phyloP scores from a whole-genome alignment of 2,888 invertebrate species.

The Theristus sp. region DNA sequence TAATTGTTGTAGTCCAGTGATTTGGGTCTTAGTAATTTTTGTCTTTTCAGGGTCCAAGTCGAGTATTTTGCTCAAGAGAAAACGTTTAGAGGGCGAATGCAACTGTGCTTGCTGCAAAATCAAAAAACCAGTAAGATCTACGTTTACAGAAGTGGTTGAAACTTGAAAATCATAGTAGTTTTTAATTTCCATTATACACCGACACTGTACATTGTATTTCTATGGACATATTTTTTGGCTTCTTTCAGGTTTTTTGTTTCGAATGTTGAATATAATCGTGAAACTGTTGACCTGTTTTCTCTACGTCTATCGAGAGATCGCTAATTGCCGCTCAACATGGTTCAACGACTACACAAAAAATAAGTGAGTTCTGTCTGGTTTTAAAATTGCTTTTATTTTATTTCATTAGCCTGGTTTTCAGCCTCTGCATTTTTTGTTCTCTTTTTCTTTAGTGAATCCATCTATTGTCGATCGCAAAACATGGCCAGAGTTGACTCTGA shows the following conservation, averaged over 20 bases:
- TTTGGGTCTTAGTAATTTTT: conserved; percentile 16
- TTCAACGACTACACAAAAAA: background rate
- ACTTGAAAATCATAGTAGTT: background rate
- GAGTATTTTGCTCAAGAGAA: conserved; percentile 99
- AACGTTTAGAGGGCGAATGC: conserved; percentile 91
- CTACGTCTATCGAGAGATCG: background rate
- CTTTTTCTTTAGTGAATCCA: no score
- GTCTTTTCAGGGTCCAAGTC: conserved; percentile 80
- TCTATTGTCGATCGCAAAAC: no score
- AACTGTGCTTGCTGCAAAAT: conserved; percentile 97
- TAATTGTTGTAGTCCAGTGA: no score
- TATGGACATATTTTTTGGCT: background rate
- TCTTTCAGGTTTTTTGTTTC: background rate
- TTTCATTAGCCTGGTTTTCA: background rate
- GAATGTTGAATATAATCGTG: background rate
- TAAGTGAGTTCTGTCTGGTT: background rate
- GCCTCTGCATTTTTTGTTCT: no score
- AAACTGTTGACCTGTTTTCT: background rate
- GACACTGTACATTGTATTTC: no score
- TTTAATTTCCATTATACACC: background rate
- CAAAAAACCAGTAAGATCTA: conserved; percentile 92
- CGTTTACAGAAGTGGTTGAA: background rate
- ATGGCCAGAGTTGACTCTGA: no score
- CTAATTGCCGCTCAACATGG: conserved; percentile 49
- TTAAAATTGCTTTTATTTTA: background rate